Conservation (phyloP, 2,113 vertebrate species). For the Marmota monax region DNA sequence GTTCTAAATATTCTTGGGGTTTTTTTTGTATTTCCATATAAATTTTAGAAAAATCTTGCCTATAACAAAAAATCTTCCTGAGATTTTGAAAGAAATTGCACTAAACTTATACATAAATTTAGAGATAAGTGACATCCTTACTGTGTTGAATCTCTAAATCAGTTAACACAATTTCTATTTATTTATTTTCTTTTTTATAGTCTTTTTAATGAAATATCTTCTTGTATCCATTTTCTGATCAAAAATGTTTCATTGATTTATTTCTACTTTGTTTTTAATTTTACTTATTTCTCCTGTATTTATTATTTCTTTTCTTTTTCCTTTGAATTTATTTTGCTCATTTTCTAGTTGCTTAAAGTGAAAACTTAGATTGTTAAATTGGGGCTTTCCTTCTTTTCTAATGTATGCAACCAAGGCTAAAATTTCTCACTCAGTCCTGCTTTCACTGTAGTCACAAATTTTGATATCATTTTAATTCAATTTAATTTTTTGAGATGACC, state of each 20-base stretch:
- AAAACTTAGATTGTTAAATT: neutral
- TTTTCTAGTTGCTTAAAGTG: neutral
- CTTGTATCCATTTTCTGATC: too few species aligned
- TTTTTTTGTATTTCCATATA: too few species aligned
- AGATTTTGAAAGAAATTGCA: neutral
- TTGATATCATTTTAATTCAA: neutral
- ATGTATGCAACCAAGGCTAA: neutral
- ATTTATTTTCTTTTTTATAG: too few species aligned
- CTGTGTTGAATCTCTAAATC: neutral
- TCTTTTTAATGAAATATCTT: too few species aligned
- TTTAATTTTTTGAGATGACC: neutral
- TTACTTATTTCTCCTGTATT: neutral
- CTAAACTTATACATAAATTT: neutral
- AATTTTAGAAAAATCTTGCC: neutral
- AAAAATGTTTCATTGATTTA: neutral
- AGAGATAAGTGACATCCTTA: neutral
- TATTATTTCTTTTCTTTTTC: neutral
- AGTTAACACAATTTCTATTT: neutral
- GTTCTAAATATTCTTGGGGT: too few species aligned
- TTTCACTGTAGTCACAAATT: neutral
- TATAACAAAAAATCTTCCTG: neutral
- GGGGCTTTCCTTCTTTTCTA: neutral
- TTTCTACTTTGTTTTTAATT: neutral
- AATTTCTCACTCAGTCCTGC: neutral
- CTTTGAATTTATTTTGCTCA: neutral